These are phyloP conservation scores for Chaunax sp. DNA, from an alignment of 2,797 vertebrate species.

Conservation along the genomic window DNA sequence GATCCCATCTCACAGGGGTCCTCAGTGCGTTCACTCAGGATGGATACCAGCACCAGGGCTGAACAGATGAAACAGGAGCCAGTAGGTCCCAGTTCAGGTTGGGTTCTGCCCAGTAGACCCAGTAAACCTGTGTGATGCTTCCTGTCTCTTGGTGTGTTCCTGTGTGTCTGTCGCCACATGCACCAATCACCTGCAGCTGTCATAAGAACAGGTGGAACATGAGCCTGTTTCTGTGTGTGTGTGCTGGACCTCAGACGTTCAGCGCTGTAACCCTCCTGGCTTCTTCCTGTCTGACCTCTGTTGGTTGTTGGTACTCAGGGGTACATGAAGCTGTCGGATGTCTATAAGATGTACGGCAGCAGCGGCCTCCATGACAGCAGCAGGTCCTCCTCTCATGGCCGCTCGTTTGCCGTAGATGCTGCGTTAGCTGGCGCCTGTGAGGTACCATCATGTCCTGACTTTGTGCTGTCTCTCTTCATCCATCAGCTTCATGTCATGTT, in stretches of 20 bases:
- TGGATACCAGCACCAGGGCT: too few relatives aligned
- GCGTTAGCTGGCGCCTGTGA: slow-evolving; percentile 76
- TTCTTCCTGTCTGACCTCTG: slow-evolving; percentile 59
- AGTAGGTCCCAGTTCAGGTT: too few relatives aligned
- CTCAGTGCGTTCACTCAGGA: too few relatives aligned
- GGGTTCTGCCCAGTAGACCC: too few relatives aligned
- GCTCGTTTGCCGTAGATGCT: slow-evolving; percentile 76
- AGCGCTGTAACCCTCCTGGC: slow-evolving; percentile 33
- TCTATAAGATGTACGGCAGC: slow-evolving; percentile 84
- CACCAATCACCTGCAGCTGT: background rate
- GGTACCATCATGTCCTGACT: slow-evolving; percentile 78
- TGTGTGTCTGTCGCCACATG: slow-evolving; percentile 16
- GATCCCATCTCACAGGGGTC: too few relatives aligned
- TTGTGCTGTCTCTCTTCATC: slow-evolving; percentile 13
- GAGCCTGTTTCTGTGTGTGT: background rate
- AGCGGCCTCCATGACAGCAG: slow-evolving; percentile 68
- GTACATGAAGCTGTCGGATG: slow-evolving; percentile 86
- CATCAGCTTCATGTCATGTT: slow-evolving; percentile 35
- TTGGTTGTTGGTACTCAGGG: slow-evolving; percentile 74
- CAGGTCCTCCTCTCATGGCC: slow-evolving; percentile 70
- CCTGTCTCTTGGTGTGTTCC: slow-evolving; percentile 10
- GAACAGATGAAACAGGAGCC: too few relatives aligned
- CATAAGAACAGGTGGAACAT: background rate
- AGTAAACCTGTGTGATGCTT: slow-evolving; percentile 3
- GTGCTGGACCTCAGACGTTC: background rate